These are phyloP conservation scores for Gymnothorax reevesii DNA, from an alignment of 2,797 vertebrate genomes.

Conservation along the genomic window DNA sequence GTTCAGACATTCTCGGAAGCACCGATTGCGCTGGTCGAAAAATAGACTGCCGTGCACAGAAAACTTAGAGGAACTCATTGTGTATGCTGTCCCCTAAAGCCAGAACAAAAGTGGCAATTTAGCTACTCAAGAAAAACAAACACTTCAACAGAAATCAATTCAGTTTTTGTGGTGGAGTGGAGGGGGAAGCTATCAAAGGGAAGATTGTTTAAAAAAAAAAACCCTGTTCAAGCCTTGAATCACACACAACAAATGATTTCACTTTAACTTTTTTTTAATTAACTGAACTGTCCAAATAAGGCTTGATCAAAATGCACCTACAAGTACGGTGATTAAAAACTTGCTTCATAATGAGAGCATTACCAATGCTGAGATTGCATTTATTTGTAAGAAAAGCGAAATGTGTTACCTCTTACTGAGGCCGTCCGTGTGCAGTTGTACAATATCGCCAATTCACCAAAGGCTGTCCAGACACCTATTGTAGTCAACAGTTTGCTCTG, in stretches of 20 bases:
- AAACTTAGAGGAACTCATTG: rapidly evolving
- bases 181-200: background rate
- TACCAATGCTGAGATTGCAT: background rate
- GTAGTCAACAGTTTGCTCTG: slow-evolving; percentile 84
- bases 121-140: slow-evolving; percentile 7
- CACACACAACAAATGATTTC: background rate
- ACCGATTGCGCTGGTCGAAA: slow-evolving; percentile 23
- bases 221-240: background rate
- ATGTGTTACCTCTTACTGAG: slow-evolving; percentile 83
- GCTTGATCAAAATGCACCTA: background rate
- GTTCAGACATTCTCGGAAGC: slow-evolving; percentile 4
- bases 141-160: background rate
- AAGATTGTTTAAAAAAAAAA: background rate
- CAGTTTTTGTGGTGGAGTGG: background rate
- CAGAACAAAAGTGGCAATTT: background rate
- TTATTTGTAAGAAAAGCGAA: background rate
- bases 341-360: background rate
- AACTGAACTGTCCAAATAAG: background rate
- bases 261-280: too few relatives aligned
- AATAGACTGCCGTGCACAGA: slow-evolving; percentile 26
- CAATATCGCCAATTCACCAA: slow-evolving; percentile 90
- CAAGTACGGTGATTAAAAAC: background rate
- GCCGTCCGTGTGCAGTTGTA: slow-evolving; percentile 93
- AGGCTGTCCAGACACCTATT: slow-evolving; percentile 85
- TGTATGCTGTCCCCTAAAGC: background rate